A percentile compares a stretch with the other conserved stretches of the same genome.
Evolutionary conservation across 1,140 invertebrate genomes (phyloP).

Genomic region (Lineus longissimus): DNA sequence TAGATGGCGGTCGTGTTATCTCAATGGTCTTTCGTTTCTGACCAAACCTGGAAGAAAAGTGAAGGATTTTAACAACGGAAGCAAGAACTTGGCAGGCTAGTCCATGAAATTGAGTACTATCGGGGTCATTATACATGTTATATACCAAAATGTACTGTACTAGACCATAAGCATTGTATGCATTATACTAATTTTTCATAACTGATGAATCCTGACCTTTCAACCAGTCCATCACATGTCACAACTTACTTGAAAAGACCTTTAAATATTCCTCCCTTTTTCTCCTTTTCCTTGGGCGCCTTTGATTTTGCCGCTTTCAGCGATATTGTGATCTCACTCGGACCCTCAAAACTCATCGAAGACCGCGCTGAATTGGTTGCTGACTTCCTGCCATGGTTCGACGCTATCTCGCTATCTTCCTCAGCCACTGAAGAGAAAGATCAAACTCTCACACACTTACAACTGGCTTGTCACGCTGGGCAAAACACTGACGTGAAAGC

Average conservation of each 20-base stretch:
- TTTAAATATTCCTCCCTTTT: constrained; percentile 65
- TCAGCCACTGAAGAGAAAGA: constrained; percentile 55
- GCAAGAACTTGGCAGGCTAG: too few relatives aligned
- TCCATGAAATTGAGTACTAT: too few relatives aligned
- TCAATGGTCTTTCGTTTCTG: too few relatives aligned
- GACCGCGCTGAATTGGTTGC: constrained; percentile 67
- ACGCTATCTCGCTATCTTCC: constrained; percentile 57
- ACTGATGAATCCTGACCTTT: too few relatives aligned
- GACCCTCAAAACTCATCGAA: constrained; percentile 43
- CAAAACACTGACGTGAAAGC: background rate
- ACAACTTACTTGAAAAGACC: constrained; percentile 59
- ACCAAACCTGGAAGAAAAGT: too few relatives aligned
- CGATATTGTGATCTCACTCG: constrained; percentile 13
- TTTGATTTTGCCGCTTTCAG: constrained; percentile 56
- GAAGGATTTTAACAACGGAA: too few relatives aligned
- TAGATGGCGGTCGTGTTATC: background rate
- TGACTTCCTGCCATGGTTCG: constrained; percentile 65
- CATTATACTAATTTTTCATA: too few relatives aligned
- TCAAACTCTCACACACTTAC: background rate
- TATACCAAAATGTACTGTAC: too few relatives aligned
- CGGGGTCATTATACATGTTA: too few relatives aligned
- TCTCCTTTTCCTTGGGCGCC: constrained; percentile 61
- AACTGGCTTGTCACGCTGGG: background rate
- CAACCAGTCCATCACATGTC: too few relatives aligned
- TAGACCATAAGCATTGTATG: too few relatives aligned